Conservation (phyloP, 2,888 invertebrate species). For the Emesis furor region DNA sequence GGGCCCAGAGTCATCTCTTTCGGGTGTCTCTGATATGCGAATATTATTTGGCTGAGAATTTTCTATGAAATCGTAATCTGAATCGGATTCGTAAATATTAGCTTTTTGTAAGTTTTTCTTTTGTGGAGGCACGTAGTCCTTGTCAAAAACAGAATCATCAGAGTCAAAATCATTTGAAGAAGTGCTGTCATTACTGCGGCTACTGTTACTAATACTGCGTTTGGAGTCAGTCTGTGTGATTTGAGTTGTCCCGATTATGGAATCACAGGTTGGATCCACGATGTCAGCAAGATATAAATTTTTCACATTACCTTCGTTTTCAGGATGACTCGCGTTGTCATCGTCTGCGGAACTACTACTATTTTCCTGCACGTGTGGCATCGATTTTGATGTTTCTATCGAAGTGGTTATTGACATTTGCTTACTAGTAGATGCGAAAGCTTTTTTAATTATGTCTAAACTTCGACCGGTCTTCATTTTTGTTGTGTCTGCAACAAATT, state of each 20-base stretch:
- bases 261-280: slow-evolving; percentile 7
- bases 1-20: background rate
- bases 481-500: slow-evolving; percentile 1
- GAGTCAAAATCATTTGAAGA: background rate
- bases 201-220: slow-evolving; percentile 4
- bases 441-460: slow-evolving; percentile 1
- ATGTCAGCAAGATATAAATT: background rate
- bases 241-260: slow-evolving; percentile 14
- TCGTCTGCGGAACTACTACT: background rate
- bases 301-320: background rate
- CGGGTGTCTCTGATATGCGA: background rate
- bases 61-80: slow-evolving; percentile 2
- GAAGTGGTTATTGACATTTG: slow-evolving; percentile 4
- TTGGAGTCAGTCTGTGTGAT: slow-evolving; percentile 8
- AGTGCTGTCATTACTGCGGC: background rate
- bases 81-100: slow-evolving; percentile 5
- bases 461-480: slow-evolving; percentile 7
- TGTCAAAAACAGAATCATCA: background rate
- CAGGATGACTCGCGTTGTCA: background rate
- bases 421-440: background rate
- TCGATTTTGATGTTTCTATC: background rate
- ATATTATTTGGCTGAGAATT: slow-evolving; percentile 1
- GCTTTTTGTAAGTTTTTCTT: background rate
- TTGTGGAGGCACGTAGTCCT: background rate
- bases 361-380: background rate